Evolutionary conservation across 2,797 vertebrate species (phyloP).

Genomic region (Platyrinchus mystaceus): DNA sequence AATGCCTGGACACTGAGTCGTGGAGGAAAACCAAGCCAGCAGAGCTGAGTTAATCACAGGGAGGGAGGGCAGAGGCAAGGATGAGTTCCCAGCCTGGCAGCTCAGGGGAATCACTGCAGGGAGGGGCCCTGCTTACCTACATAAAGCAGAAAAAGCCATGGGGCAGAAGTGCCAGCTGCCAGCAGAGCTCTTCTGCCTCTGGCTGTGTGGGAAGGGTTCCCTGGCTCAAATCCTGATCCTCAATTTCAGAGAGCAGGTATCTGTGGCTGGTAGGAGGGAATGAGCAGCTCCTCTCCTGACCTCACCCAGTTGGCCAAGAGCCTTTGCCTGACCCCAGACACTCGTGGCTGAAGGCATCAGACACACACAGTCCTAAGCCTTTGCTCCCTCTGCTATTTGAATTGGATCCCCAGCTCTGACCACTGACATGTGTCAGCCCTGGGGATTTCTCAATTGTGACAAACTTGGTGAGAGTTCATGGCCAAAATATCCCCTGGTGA

Average conservation of each 20-base stretch:
- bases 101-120: background rate
- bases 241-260: background rate
- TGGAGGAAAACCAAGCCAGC: background rate
- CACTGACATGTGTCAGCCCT: background rate
- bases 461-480: background rate
- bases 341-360: background rate
- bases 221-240: background rate
- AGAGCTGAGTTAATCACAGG: background rate
- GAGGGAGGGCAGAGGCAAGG: background rate
- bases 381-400: conserved; percentile 26
- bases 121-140: background rate
- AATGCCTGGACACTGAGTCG: no score
- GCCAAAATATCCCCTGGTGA: background rate
- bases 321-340: background rate
- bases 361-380: background rate
- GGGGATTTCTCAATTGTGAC: background rate
- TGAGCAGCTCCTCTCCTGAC: background rate
- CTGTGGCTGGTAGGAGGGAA: background rate
- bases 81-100: background rate
- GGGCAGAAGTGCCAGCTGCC: background rate
- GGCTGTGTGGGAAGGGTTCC: background rate
- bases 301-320: background rate
- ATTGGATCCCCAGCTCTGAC: background rate
- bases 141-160: background rate
- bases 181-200: background rate